These are phyloP conservation scores for Hermatobates lingyangjiaoensis DNA, from an alignment of 1,140 invertebrate species.

Conservation along the genomic window DNA sequence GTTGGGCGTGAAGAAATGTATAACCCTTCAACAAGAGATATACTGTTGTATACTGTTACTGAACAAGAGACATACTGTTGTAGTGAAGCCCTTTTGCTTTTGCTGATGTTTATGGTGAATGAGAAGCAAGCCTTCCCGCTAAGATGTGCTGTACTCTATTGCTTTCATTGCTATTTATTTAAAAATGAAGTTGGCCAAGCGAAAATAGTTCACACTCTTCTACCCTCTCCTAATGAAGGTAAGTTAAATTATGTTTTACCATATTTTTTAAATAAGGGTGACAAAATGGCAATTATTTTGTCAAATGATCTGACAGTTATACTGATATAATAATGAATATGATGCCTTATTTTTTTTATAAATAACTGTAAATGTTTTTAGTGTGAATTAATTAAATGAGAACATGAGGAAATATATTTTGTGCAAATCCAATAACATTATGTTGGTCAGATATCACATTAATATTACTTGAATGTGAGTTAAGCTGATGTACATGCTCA, in stretches of 20 bases:
- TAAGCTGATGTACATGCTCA: too few relatives aligned
- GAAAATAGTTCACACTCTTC: slow-evolving; percentile 72
- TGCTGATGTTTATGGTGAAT: slow-evolving; percentile 97
- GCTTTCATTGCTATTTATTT: slow-evolving; percentile 89
- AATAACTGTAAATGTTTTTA: background rate
- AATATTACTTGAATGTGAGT: too few relatives aligned
- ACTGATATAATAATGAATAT: background rate
- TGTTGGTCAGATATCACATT: too few relatives aligned
- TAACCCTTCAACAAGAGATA: background rate
- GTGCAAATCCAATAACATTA: too few relatives aligned
- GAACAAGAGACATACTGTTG: too few relatives aligned
- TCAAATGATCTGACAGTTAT: background rate
- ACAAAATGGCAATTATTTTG: background rate
- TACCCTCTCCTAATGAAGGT: slow-evolving; percentile 67
- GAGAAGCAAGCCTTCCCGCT: slow-evolving; percentile 88
- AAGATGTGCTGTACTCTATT: slow-evolving; percentile 88
- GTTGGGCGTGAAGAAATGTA: too few relatives aligned
- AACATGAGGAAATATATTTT: too few relatives aligned
- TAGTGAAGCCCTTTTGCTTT: slow-evolving; percentile 76
- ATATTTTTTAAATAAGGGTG: too few relatives aligned
- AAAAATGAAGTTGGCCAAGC: slow-evolving; percentile 81
- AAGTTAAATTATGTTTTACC: slow-evolving; percentile 19
- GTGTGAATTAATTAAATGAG: too few relatives aligned
- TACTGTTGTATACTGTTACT: background rate
- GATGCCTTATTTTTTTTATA: background rate